These are phyloP conservation scores for Martes flavigula DNA, from an alignment of 2,797 vertebrate genomes.

Conservation along the genomic window DNA sequence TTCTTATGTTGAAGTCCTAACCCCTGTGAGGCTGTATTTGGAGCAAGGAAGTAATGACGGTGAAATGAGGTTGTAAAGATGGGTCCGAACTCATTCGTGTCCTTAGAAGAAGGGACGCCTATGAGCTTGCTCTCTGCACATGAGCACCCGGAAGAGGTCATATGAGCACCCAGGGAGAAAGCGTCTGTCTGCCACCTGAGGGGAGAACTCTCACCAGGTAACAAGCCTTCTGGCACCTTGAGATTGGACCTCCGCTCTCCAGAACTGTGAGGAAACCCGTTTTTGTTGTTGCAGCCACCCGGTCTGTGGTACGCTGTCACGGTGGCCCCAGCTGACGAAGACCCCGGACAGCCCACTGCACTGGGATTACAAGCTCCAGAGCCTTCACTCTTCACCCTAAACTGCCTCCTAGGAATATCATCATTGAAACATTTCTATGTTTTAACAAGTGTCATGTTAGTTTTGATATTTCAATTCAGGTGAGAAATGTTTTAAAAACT, in stretches of 20 bases:
- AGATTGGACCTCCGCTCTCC: not conserved
- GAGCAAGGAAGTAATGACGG: not conserved
- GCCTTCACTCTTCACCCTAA: not conserved
- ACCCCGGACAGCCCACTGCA: accelerated
- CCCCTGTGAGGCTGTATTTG: not conserved
- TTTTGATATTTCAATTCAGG: not conserved
- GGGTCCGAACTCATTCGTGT: no score
- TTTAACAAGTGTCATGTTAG: not conserved
- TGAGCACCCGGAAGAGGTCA: not conserved
- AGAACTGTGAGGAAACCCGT: not conserved
- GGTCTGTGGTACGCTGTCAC: not conserved
- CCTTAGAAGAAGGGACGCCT: not conserved
- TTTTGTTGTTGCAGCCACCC: not conserved
- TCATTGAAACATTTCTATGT: not conserved
- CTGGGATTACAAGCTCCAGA: not conserved
- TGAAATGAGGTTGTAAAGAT: not conserved
- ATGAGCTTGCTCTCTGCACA: accelerated
- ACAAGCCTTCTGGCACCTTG: not conserved
- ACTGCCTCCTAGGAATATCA: not conserved
- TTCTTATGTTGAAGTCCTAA: not conserved
- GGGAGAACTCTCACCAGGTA: not conserved
- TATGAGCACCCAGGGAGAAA: not conserved
- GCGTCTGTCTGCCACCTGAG: not conserved
- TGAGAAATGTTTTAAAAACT: not conserved
- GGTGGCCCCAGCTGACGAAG: no score